Evolutionary conservation across 2,113 vertebrate genomes (phyloP).

Genomic region (Vulpes vulpes): DNA sequence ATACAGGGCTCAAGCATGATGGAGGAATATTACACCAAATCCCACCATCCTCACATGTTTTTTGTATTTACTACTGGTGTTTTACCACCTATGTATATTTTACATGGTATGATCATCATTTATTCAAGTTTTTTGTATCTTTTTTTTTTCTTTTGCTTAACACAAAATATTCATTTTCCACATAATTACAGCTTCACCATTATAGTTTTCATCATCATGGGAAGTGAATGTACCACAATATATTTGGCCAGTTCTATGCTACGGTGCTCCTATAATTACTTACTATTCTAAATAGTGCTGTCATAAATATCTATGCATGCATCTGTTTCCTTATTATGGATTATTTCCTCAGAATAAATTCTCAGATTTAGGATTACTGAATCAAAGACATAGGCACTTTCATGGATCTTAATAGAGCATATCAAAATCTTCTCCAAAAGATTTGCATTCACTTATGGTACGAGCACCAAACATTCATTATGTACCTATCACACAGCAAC

Average conservation of each 20-base stretch:
- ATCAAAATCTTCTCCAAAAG: background rate
- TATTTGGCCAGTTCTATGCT: background rate
- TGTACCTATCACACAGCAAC: background rate
- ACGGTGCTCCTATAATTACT: background rate
- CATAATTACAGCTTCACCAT: background rate
- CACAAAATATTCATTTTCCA: background rate
- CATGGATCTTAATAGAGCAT: background rate
- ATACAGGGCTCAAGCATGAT: background rate
- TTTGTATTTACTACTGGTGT: background rate
- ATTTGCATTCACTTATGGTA: background rate
- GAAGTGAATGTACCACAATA: background rate
- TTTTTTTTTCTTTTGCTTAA: background rate
- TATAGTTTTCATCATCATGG: background rate
- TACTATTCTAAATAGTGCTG: background rate
- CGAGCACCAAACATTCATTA: background rate
- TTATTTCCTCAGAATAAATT: slow-evolving; percentile 2
- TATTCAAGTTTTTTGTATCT: background rate
- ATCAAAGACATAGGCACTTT: background rate
- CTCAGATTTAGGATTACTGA: background rate
- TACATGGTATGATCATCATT: background rate
- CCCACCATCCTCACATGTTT: background rate
- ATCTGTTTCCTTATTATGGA: background rate
- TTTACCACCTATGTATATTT: background rate
- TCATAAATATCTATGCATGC: background rate
- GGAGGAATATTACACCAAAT: background rate